Conservation (phyloP, 2,797 vertebrate species). For the Gobio occitaniae region DNA sequence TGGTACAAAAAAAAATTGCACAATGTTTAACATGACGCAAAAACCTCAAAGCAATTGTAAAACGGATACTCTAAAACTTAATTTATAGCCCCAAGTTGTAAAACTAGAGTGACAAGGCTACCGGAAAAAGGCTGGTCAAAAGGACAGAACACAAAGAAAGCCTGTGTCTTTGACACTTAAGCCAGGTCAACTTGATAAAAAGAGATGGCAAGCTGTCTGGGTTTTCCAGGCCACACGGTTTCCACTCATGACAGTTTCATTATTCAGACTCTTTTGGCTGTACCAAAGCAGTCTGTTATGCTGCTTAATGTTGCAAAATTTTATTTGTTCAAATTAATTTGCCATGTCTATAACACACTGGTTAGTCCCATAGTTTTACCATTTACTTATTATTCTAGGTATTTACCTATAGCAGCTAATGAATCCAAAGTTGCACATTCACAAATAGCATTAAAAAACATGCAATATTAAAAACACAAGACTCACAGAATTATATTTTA, state of each 20-base stretch:
- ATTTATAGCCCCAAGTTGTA: not conserved
- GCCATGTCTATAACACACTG: not conserved
- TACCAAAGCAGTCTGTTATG: not conserved
- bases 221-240: not conserved
- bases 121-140: not conserved
- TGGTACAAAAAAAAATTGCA: not conserved
- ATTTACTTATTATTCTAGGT: not conserved
- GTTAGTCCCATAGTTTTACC: not conserved
- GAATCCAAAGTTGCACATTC: not conserved
- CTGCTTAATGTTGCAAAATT: not conserved
- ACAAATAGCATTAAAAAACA: not conserved
- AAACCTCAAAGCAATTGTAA: not conserved
- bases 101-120: not conserved
- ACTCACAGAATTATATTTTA: conserved; percentile 23
- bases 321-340: not conserved
- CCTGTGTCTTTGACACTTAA: not conserved
- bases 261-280: not conserved
- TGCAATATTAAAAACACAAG: not conserved
- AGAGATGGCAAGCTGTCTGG: not conserved
- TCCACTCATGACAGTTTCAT: not conserved
- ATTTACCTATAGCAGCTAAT: not conserved
- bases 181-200: not conserved
- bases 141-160: conserved; percentile 15
- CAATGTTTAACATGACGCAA: not conserved
- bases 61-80: not conserved